Conservation (phyloP, 2,113 vertebrate species). For the Pachyramphus minor region DNA sequence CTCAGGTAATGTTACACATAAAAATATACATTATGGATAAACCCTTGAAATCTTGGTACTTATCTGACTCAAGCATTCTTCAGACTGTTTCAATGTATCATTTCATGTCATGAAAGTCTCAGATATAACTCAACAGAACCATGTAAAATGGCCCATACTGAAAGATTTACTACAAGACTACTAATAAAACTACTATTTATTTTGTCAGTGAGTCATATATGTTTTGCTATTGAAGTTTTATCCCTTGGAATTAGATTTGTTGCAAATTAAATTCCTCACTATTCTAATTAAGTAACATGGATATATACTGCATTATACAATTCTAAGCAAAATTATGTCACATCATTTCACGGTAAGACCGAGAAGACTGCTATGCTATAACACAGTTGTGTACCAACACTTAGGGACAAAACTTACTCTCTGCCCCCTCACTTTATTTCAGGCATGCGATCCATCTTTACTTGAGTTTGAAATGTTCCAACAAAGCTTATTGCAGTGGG, state of each 20-base stretch:
- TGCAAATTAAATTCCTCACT: neutral
- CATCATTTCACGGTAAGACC: neutral
- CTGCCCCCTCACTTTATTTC: neutral
- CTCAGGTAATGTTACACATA: neutral
- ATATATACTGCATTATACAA: neutral
- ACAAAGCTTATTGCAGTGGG: neutral
- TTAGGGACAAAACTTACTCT: neutral
- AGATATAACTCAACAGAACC: neutral
- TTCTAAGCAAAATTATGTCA: neutral
- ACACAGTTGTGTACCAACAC: neutral
- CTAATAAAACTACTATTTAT: neutral
- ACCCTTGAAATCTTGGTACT: neutral
- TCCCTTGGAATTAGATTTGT: neutral
- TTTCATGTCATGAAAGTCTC: neutral
- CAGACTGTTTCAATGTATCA: neutral
- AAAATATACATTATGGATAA: neutral
- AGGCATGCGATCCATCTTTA: neutral
- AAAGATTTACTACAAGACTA: neutral
- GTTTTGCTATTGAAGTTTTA: neutral
- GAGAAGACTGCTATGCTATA: neutral
- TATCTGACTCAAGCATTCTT: neutral
- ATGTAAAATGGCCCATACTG: neutral
- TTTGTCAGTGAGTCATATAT: neutral
- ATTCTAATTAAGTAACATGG: neutral
- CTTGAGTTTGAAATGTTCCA: neutral